These are phyloP conservation scores for Sebastes iracundus DNA, from an alignment of 2,797 vertebrate genomes.

Conservation along the genomic window DNA sequence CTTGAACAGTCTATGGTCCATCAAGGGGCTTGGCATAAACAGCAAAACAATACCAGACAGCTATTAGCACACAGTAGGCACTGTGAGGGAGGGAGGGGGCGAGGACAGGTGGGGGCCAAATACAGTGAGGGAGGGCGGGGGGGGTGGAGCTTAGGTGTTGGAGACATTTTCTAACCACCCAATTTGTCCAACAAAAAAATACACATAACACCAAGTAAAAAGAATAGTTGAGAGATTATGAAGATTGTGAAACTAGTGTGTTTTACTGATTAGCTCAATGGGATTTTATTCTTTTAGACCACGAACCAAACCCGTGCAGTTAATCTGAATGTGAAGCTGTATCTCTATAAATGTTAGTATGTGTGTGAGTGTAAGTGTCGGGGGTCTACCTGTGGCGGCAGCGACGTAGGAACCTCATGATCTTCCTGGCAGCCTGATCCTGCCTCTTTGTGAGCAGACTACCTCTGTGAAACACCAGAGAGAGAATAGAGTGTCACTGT, in stretches of 20 bases:
- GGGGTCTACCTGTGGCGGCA: constrained; percentile 95
- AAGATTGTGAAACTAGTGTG: neutral
- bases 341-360: neutral
- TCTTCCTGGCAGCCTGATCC: constrained; percentile 99
- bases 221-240: constrained; percentile 5
- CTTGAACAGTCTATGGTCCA: constrained; percentile 99
- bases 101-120: constrained; percentile 67
- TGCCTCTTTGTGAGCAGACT: constrained; percentile 99
- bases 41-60: constrained; percentile 99
- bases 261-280: constrained; percentile 42
- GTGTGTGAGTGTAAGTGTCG: constrained; percentile 10
- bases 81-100: constrained; percentile 73
- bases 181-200: constrained; percentile 27
- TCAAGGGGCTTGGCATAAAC: constrained; percentile 98
- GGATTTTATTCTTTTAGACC: neutral
- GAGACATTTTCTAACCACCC: constrained; percentile 62
- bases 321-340: constrained; percentile 1
- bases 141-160: constrained; percentile 58
- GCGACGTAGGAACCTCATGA: constrained; percentile 98
- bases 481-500: neutral
- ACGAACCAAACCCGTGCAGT: constrained; percentile 1
- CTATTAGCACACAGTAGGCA: constrained; percentile 95
- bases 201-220: constrained; percentile 39
- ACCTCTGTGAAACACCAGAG: constrained; percentile 85
- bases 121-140: constrained; percentile 48